Conservation (phyloP, 2,113 vertebrate genomes). For the Pteruthius melanotis region DNA sequence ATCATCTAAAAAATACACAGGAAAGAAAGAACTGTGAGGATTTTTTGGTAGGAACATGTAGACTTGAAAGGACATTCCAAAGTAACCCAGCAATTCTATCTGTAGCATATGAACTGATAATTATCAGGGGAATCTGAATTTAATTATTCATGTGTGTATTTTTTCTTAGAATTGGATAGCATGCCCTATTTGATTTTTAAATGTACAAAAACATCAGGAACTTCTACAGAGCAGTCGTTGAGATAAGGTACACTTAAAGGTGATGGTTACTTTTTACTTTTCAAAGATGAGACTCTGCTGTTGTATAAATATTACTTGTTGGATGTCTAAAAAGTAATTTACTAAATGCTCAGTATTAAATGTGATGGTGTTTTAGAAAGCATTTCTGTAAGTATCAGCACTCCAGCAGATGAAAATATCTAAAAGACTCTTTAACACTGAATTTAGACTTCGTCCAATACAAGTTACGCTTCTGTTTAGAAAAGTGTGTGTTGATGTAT, state of each 20-base stretch:
- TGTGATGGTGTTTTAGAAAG: background rate
- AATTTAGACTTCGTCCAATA: background rate
- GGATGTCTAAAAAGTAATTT: background rate
- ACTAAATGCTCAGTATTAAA: background rate
- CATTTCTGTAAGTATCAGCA: background rate
- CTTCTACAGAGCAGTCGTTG: background rate
- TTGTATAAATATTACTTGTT: background rate
- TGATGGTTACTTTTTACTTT: background rate
- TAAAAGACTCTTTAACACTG: background rate
- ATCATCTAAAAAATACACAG: background rate
- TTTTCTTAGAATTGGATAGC: slow-evolving; percentile 30
- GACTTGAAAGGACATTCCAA: background rate
- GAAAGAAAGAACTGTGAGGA: background rate
- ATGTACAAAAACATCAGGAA: background rate
- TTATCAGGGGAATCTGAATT: slow-evolving; percentile 3
- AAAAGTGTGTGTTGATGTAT: background rate
- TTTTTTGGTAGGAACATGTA: background rate
- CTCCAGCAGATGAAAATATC: background rate
- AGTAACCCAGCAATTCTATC: background rate
- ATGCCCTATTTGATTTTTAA: slow-evolving; percentile 15
- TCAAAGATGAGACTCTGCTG: background rate
- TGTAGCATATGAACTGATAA: background rate
- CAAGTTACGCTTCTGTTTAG: background rate
- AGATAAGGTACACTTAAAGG: background rate
- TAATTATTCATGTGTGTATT: slow-evolving; percentile 1